phyloP scores from a whole-genome alignment of 2,113 vertebrate genomes.

The Glareola pratincola region DNA sequence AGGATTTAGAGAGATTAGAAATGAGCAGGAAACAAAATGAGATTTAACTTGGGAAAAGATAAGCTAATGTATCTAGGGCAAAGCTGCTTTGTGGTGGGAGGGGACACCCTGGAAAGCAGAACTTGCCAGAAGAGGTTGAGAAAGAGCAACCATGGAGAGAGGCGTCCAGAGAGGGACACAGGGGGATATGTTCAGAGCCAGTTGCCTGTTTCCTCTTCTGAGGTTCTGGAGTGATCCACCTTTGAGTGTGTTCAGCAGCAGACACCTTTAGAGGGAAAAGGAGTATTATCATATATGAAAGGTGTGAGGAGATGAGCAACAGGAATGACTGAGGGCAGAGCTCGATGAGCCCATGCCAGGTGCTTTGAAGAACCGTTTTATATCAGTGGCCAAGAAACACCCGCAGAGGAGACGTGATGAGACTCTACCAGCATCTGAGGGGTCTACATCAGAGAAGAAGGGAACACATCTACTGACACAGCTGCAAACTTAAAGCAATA shows the following conservation, averaged over 20 bases:
- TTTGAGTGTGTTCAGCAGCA: neutral
- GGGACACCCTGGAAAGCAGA: neutral
- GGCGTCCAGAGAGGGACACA: neutral
- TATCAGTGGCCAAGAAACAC: neutral
- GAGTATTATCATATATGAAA: neutral
- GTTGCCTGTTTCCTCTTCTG: neutral
- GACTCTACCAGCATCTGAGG: neutral
- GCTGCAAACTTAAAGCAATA: neutral
- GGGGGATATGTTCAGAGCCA: neutral
- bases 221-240: neutral
- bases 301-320: neutral
- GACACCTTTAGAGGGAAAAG: neutral
- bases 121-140: neutral
- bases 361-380: neutral
- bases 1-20: slow-evolving; percentile 58
- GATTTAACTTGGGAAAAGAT: slow-evolving; percentile 45
- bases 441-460: neutral
- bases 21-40: slow-evolving; percentile 59
- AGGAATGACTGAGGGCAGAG: neutral
- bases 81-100: slow-evolving; percentile 11
- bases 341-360: neutral
- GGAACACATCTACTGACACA: neutral
- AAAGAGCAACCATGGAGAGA: neutral
- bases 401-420: neutral
- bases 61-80: slow-evolving; percentile 41